These are phyloP conservation scores for Bujurquina vittata DNA, from an alignment of 2,113 vertebrate genomes.

Conservation along the genomic window DNA sequence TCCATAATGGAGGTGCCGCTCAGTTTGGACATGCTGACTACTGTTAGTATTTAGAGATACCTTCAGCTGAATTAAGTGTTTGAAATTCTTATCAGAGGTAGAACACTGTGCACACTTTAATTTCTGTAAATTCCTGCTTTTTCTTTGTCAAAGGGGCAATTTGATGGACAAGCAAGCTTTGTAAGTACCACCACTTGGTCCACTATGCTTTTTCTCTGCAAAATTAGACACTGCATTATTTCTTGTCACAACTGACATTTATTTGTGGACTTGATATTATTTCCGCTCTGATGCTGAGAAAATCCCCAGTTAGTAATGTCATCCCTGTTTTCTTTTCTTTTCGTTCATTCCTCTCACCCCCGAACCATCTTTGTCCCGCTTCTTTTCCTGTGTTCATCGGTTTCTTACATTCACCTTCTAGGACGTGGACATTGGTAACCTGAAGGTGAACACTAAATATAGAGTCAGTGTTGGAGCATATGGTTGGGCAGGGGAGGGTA, in stretches of 20 bases:
- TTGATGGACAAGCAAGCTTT: slow-evolving; percentile 86
- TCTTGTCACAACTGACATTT: background rate
- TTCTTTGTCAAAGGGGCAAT: slow-evolving; percentile 78
- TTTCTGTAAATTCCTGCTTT: background rate
- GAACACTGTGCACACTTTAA: background rate
- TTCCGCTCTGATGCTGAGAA: background rate
- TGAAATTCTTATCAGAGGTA: background rate
- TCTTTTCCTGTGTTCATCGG: background rate
- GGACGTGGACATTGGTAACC: slow-evolving; percentile 86
- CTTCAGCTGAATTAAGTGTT: background rate
- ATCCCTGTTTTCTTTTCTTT: background rate
- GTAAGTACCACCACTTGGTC: slow-evolving; percentile 79
- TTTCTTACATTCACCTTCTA: slow-evolving; percentile 45
- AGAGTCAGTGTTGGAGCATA: slow-evolving; percentile 88
- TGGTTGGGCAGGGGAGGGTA: slow-evolving; percentile 86
- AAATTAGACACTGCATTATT: background rate
- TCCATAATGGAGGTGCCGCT: slow-evolving; percentile 81
- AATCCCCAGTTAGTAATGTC: background rate
- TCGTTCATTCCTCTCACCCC: background rate
- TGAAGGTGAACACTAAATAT: slow-evolving; percentile 87
- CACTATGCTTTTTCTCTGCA: background rate
- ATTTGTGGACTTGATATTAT: background rate
- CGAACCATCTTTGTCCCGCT: background rate
- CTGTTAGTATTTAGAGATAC: slow-evolving; percentile 80
- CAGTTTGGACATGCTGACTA: slow-evolving; percentile 81